phyloP scores from a whole-genome alignment of 2,888 invertebrate species.

The Melipona bicolor region DNA sequence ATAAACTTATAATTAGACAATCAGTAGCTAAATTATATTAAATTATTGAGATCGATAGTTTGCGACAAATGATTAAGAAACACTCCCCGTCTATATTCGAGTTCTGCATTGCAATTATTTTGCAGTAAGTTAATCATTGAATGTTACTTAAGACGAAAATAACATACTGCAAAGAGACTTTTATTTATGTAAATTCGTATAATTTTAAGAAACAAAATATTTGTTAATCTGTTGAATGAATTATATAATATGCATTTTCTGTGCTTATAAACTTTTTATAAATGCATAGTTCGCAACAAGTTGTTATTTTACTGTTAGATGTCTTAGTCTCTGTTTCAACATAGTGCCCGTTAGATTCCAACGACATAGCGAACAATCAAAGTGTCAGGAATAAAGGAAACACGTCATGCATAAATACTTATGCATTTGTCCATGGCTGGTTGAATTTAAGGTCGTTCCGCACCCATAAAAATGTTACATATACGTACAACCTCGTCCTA shows the following conservation, averaged over 20 bases:
- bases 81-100: not conserved
- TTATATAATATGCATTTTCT: not conserved
- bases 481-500: slow-evolving; percentile 53
- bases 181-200: not conserved
- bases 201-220: not conserved
- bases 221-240: not conserved
- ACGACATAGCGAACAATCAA: not conserved
- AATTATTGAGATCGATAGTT: not conserved
- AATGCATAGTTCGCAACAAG: not conserved
- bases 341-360: not conserved
- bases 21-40: not conserved
- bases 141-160: no score
- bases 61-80: not conserved
- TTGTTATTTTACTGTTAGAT: not conserved
- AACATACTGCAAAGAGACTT: not conserved
- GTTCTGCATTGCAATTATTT: no score
- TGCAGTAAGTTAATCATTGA: not conserved
- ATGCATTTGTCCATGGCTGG: slow-evolving; percentile 43
- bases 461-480: slow-evolving; percentile 52
- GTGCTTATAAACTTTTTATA: not conserved
- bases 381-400: slow-evolving; percentile 36
- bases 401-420: slow-evolving; percentile 23
- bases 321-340: not conserved
- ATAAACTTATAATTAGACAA: slow-evolving; percentile 9
- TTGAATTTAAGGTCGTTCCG: slow-evolving; percentile 58